These are phyloP conservation scores for Papilio glaucus DNA, from an alignment of 1,140 invertebrate genomes.

Conservation along the genomic window DNA sequence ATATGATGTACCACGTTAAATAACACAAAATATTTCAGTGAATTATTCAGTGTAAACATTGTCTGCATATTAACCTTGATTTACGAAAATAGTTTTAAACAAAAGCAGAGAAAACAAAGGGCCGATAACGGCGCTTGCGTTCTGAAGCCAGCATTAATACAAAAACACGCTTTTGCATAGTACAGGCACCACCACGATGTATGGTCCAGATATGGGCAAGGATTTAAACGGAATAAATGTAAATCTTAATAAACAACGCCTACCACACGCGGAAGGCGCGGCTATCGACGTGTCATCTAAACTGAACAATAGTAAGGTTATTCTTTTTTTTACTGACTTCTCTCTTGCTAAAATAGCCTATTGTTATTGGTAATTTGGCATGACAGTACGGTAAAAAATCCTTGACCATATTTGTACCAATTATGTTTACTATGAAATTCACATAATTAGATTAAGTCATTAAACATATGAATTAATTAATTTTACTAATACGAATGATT, in stretches of 20 bases:
- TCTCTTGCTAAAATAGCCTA: constrained; percentile 12
- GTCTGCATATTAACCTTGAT: constrained; percentile 48
- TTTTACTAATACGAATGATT: no score
- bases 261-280: constrained; percentile 53
- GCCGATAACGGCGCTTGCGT: constrained; percentile 59
- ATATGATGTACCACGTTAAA: no score
- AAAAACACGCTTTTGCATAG: constrained; percentile 74
- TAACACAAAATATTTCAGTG: not conserved
- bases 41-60: not conserved
- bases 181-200: constrained; percentile 62
- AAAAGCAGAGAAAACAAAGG: constrained; percentile 60
- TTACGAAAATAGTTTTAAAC: constrained; percentile 46
- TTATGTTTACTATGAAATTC: no score
- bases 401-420: no score
- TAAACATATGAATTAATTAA: no score
- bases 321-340: constrained; percentile 11
- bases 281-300: constrained; percentile 21
- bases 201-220: constrained; percentile 63
- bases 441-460: no score
- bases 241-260: constrained; percentile 64
- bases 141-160: constrained; percentile 57
- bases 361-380: not conserved
- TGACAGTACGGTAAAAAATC: not conserved
- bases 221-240: constrained; percentile 71
- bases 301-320: constrained; percentile 24